phyloP scores from a whole-genome alignment of 2,888 invertebrate species.

The Trichogramma evanescens region DNA sequence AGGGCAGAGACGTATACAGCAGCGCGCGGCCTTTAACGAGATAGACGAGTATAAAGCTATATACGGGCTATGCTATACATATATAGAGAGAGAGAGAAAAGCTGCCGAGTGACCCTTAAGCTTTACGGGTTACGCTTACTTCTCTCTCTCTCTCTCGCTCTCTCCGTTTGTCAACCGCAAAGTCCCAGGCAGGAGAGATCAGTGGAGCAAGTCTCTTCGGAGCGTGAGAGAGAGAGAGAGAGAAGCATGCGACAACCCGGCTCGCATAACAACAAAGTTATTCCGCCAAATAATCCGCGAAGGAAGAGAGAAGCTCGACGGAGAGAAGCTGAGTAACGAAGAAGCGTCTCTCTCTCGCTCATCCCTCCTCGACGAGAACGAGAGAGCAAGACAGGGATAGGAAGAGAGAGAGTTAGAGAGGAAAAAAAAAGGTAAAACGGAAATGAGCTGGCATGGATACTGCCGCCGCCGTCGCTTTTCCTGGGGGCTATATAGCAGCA shows the following conservation, averaged over 20 bases:
- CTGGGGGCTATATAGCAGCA: not conserved
- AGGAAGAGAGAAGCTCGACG: too few species aligned
- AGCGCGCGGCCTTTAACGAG: too few species aligned
- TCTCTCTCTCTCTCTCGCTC: not conserved
- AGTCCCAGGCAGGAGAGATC: too few species aligned
- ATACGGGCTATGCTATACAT: not conserved
- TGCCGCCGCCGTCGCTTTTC: not conserved
- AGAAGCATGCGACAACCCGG: not conserved
- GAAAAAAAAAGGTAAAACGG: slow-evolving; percentile 7
- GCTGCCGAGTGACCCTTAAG: too few species aligned
- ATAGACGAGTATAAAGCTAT: too few species aligned
- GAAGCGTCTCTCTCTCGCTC: too few species aligned
- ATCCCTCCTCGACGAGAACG: not conserved
- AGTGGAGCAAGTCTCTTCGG: too few species aligned
- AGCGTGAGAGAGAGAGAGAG: not conserved
- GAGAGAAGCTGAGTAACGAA: too few species aligned
- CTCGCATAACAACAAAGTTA: slow-evolving; percentile 12
- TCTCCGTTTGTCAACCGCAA: slow-evolving; percentile 6
- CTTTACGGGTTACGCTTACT: not conserved
- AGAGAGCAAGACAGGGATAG: not conserved
- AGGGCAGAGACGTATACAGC: too few species aligned
- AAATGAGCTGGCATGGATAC: not conserved
- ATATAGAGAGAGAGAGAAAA: not conserved
- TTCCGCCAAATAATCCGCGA: slow-evolving; percentile 6
- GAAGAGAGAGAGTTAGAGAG: not conserved